A percentile compares a stretch with the other conserved stretches of the same genome.
These are phyloP conservation scores for Rhineura floridana DNA, from an alignment of 2,113 vertebrate genomes.

Conservation along the genomic window DNA sequence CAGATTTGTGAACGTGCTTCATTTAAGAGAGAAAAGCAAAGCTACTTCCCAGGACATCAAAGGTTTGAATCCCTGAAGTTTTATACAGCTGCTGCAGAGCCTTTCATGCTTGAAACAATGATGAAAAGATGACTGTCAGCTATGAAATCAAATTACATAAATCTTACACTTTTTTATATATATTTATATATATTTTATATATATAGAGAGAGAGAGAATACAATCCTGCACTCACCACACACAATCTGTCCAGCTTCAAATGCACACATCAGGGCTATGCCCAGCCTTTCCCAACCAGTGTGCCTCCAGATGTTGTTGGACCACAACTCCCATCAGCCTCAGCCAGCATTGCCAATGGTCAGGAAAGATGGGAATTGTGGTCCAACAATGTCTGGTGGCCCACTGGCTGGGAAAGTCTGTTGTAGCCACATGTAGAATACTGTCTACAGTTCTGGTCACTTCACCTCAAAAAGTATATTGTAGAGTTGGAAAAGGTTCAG, in stretches of 20 bases:
- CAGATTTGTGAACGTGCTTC: conserved; percentile 37
- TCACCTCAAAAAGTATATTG: too few relatives aligned
- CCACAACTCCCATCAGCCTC: too few relatives aligned
- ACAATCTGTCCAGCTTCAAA: conserved; percentile 38
- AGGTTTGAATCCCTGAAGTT: conserved; percentile 49
- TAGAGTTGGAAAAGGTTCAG: too few relatives aligned
- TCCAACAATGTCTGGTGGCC: too few relatives aligned
- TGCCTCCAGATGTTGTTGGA: too few relatives aligned
- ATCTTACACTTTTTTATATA: conserved; percentile 35
- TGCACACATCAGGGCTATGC: conserved; percentile 24
- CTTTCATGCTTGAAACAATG: conserved; percentile 58
- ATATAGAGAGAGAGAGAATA: too few relatives aligned
- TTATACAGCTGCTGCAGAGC: conserved; percentile 39
- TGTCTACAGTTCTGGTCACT: too few relatives aligned
- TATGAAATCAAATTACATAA: conserved; percentile 56
- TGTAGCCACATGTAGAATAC: too few relatives aligned
- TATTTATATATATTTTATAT: conserved; percentile 35
- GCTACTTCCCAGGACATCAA: conserved; percentile 50
- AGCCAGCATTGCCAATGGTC: too few relatives aligned
- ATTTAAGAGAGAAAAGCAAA: conserved; percentile 16
- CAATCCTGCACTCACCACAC: conserved; percentile 29
- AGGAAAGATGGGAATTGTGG: too few relatives aligned
- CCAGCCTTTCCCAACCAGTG: too few relatives aligned
- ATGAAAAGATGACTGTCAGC: conserved; percentile 56
- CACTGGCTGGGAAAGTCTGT: too few relatives aligned